Evolutionary conservation across 2,888 invertebrate genomes (phyloP), one percentile per base, ranked within the genome.

Genomic region (Pemphredon lugubris): DNA sequence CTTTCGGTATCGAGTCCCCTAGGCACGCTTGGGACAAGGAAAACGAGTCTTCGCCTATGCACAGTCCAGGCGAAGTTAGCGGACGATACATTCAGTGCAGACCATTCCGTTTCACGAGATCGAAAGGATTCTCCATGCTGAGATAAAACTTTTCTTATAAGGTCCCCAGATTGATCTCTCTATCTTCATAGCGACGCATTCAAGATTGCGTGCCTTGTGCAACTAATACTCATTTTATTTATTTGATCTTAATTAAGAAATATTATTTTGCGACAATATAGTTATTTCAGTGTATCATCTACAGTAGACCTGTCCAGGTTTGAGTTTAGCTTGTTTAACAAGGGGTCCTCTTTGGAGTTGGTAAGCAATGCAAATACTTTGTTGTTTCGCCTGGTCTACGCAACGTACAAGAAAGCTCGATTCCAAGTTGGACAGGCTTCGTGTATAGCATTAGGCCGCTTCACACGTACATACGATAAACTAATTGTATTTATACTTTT

Each of bases 1-100:
- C 95, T 0, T 95, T 95, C 83, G 93, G 94, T 4, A 94, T 95
- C 37, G 95, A 95, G 82, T 94, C 94, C 1, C 95, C 95, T 0
- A 91, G 91, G 70, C 91, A 88, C 9, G 83, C 86, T 1, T 89
- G 91, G 91, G 91, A 91, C 89, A 88, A 87, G 37, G 92, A 92
- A 0, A 92, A 92, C 80, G 92, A 92, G 87, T 90, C 91, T 7
- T 91, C 91, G 39, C 91, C 89, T 57, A 47, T 74, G 23, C 81
- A 79, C 1, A 48, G 47, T 3, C 68, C 83, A 6, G 3, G 57
- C 2, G 79, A 76, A 50, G 16, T 26, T 63, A 80, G 81, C 58
- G 78, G 75, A 63, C 82, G 78, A 47, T 78, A 81, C 0, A 70
- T 84, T 23, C 75, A 84, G 3, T 82, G 83, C 51, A 81, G 84